Evolutionary conservation across 2,888 invertebrate genomes (phyloP).

Genomic region (Rhopalosiphum nymphaeae): DNA sequence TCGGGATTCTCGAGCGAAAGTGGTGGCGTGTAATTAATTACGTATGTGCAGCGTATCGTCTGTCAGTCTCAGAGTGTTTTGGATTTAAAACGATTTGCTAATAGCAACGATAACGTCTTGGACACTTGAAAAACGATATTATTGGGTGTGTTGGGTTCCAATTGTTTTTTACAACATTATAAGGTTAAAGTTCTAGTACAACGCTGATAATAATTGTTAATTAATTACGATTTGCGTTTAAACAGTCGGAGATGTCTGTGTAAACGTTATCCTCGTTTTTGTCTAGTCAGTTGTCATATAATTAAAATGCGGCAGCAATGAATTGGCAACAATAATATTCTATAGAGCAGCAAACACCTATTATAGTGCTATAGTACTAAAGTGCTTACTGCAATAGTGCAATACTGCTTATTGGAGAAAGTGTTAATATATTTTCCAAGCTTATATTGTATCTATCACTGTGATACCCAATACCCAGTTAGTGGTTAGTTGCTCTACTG

Average conservation of each 20-base stretch:
- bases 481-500: slow-evolving; percentile 23
- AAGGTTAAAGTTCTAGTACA: slow-evolving; percentile 16
- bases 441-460: slow-evolving; percentile 2
- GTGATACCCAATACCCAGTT: slow-evolving; percentile 53
- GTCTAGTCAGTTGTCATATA: background rate
- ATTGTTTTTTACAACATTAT: background rate
- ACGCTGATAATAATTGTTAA: slow-evolving; percentile 38
- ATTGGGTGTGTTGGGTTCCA: slow-evolving; percentile 18
- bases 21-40: background rate
- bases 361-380: background rate
- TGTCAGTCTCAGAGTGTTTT: background rate
- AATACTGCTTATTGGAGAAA: background rate
- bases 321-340: background rate
- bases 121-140: background rate
- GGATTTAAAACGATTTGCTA: background rate
- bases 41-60: background rate
- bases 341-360: background rate
- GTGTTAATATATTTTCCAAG: slow-evolving; percentile 27
- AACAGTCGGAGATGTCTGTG: background rate
- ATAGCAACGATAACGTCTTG: background rate
- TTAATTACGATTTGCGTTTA: slow-evolving; percentile 28
- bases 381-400: background rate
- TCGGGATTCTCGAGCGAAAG: background rate
- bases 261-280: background rate
- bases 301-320: background rate